Evolutionary conservation across 92 coral and sea anemone species (phyloP).

Genomic region (Phenganax stokvisi): DNA sequence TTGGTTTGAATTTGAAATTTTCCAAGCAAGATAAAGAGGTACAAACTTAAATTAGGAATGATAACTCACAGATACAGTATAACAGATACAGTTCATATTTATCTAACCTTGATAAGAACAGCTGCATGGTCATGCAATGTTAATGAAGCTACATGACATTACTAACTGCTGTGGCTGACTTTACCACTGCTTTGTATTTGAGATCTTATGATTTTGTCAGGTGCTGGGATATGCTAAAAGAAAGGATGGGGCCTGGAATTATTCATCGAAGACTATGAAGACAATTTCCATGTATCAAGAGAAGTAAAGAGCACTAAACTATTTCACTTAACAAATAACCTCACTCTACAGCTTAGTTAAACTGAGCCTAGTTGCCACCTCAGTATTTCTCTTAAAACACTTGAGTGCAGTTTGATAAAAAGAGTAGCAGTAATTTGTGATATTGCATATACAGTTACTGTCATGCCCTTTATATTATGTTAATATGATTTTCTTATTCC

Average conservation of each 20-base stretch:
- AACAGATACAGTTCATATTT: too few species aligned
- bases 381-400: too few species aligned
- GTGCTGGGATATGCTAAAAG: conserved; percentile 80
- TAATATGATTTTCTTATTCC: neutral
- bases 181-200: neutral
- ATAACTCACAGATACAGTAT: neutral
- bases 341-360: neutral
- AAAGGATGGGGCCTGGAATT: conserved; percentile 68
- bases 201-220: conserved; percentile 39
- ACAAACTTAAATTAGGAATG: neutral
- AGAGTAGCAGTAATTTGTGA: too few species aligned
- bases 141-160: too few species aligned
- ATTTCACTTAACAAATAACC: neutral
- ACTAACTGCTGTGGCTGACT: neutral
- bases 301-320: conserved; percentile 46
- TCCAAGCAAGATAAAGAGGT: conserved; percentile 95
- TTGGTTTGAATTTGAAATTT: conserved; percentile 83
- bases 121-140: too few species aligned
- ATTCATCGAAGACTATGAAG: conserved; percentile 67
- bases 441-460: too few species aligned
- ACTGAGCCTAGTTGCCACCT: too few species aligned
- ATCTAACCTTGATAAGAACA: too few species aligned
- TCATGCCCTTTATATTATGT: neutral
- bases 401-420: too few species aligned
- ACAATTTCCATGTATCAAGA: conserved; percentile 62